A percentile compares a stretch with the other conserved stretches of the same genome.
These are phyloP conservation scores for Lepidurus apus DNA, from an alignment of 1,140 invertebrate genomes.

Conservation along the genomic window DNA sequence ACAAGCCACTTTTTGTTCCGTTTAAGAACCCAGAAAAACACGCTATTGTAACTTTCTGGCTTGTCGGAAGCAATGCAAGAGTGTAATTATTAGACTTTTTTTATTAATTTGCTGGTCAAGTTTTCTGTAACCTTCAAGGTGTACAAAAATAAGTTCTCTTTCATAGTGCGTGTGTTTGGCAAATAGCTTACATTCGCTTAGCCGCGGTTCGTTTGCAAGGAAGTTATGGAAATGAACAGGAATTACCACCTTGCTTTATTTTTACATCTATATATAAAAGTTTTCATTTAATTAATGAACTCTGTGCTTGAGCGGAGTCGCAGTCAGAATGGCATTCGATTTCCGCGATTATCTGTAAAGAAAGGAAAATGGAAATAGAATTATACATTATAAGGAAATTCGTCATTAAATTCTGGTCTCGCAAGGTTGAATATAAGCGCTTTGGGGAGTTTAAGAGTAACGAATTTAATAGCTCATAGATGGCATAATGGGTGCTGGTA, in stretches of 20 bases:
- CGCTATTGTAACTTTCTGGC: background rate
- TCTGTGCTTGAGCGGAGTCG: background rate
- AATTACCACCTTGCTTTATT: slow-evolving; percentile 7
- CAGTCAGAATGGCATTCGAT: background rate
- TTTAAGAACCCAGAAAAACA: background rate
- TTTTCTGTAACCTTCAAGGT: slow-evolving; percentile 4
- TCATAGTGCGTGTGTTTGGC: background rate
- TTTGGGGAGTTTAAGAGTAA: no score
- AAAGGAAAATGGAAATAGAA: background rate
- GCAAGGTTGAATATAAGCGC: no score
- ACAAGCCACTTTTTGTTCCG: background rate
- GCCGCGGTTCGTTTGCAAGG: background rate
- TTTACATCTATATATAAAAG: background rate
- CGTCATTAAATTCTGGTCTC: background rate
- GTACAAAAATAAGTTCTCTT: slow-evolving; percentile 2
- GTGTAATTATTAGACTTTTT: background rate
- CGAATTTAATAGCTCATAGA: no score
- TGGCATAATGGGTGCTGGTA: no score
- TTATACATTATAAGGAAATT: background rate
- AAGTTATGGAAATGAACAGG: slow-evolving; percentile 7
- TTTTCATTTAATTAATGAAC: background rate
- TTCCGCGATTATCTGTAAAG: background rate
- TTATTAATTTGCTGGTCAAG: background rate
- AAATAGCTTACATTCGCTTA: slow-evolving; percentile 15
- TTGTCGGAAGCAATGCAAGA: background rate